Percentiles rank a stretch among this genome's conserved stretches.
Conservation (phyloP, 2,113 vertebrate species). For the Cariama cristata region DNA sequence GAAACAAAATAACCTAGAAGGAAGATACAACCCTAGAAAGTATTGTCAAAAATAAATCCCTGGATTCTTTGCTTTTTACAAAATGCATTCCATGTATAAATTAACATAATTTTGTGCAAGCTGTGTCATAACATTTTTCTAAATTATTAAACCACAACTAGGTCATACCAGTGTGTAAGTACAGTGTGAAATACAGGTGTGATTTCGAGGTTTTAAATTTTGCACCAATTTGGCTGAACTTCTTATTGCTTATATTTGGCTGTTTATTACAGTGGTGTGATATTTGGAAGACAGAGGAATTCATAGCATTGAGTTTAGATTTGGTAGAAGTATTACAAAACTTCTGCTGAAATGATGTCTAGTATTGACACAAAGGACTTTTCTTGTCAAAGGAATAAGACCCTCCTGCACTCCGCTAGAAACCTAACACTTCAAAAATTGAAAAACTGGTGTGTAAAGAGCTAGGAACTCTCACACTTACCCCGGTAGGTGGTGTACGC, state of each 20-base stretch:
- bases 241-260: not conserved
- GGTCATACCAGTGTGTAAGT: fast-evolving
- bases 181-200: not conserved
- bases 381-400: not conserved
- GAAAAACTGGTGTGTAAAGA: not conserved
- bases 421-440: not conserved
- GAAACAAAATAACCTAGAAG: not conserved
- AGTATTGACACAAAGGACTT: fast-evolving
- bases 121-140: not conserved
- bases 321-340: not conserved
- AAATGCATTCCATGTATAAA: not conserved
- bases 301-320: not conserved
- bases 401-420: not conserved
- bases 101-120: not conserved
- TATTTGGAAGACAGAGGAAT: not conserved
- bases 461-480: not conserved
- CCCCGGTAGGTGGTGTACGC: not conserved
- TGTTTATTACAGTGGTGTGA: not conserved
- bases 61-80: not conserved
- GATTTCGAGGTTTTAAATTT: not conserved
- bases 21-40: not conserved
- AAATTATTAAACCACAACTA: not conserved
- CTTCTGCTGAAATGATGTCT: not conserved
- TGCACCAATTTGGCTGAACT: not conserved
- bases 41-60: not conserved